A percentile compares a stretch with the other conserved stretches of the same genome.
phyloP scores from a whole-genome alignment of 2,888 invertebrate species.

The Leptinotarsa juncta region DNA sequence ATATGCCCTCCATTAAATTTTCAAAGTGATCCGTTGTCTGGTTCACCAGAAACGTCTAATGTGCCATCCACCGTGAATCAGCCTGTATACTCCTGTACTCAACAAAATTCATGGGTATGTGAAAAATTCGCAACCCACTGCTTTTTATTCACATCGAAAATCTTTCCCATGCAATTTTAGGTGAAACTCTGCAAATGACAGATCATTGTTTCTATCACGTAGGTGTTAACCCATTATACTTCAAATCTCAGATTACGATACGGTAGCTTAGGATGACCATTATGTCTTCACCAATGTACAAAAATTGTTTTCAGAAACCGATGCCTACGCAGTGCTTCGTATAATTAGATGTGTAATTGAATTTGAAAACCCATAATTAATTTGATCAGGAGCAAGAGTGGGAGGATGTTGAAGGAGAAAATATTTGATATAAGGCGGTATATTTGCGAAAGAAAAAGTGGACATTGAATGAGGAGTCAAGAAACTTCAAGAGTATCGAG shows the following conservation, averaged over 20 bases:
- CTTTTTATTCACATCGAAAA: not conserved
- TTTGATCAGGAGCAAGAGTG: not conserved
- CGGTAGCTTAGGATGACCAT: not conserved
- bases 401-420: not conserved
- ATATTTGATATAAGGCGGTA: too few species aligned
- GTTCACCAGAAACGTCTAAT: too few species aligned
- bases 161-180: slow-evolving; percentile 5
- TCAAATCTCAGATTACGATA: slow-evolving; percentile 1
- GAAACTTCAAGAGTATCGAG: too few species aligned
- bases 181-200: not conserved
- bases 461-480: too few species aligned
- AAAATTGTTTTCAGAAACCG: slow-evolving; percentile 12
- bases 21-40: too few species aligned
- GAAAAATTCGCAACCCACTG: not conserved
- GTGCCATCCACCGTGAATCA: too few species aligned
- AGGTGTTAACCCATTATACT: slow-evolving; percentile 11
- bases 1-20: too few species aligned
- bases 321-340: not conserved
- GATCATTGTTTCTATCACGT: slow-evolving; percentile 9
- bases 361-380: slow-evolving; percentile 2
- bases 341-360: slow-evolving; percentile 4
- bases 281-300: slow-evolving; percentile 4
- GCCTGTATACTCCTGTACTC: not conserved
- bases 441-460: too few species aligned
- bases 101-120: not conserved